A percentile compares a stretch with the other conserved stretches of the same genome.
phyloP scores from a whole-genome alignment of 2,113 vertebrate species.

The Oostethus manadensis region DNA sequence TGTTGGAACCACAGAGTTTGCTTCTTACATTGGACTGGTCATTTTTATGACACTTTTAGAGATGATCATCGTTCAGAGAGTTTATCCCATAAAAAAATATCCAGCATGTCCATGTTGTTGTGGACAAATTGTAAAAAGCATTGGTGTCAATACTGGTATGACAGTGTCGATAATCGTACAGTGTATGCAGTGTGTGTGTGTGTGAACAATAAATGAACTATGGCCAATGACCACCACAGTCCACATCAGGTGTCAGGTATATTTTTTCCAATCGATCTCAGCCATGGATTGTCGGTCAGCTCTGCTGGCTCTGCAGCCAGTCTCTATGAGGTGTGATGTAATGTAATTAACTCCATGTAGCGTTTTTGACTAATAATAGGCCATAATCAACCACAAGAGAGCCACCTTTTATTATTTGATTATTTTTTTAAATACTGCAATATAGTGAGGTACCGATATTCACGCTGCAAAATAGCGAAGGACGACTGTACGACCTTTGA shows the following conservation, averaged over 20 bases:
- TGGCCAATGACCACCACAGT: slow-evolving; percentile 55
- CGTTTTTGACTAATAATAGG: too few relatives aligned
- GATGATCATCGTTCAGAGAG: slow-evolving; percentile 11
- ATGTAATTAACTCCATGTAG: too few relatives aligned
- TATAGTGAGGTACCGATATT: too few relatives aligned
- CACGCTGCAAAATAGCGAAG: too few relatives aligned
- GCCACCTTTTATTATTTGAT: too few relatives aligned
- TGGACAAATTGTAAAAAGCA: slow-evolving; percentile 4
- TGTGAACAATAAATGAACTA: slow-evolving; percentile 60
- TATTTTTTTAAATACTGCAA: too few relatives aligned
- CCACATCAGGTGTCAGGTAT: slow-evolving; percentile 61
- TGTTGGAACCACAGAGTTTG: neutral
- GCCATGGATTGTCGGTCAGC: too few relatives aligned
- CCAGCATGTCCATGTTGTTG: neutral
- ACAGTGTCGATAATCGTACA: slow-evolving; percentile 8
- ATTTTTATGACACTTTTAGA: slow-evolving; percentile 4
- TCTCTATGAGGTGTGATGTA: too few relatives aligned
- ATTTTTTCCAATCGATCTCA: too few relatives aligned
- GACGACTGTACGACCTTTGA: too few relatives aligned
- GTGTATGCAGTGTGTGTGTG: slow-evolving; percentile 4
- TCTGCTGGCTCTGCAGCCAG: too few relatives aligned
- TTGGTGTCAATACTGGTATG: slow-evolving; percentile 16
- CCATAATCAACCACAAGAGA: too few relatives aligned
- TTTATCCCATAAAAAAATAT: slow-evolving; percentile 4
- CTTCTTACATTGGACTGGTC: neutral